Evolutionary conservation across 2,797 vertebrate species (phyloP).

Genomic region (Lithobates pipiens): DNA sequence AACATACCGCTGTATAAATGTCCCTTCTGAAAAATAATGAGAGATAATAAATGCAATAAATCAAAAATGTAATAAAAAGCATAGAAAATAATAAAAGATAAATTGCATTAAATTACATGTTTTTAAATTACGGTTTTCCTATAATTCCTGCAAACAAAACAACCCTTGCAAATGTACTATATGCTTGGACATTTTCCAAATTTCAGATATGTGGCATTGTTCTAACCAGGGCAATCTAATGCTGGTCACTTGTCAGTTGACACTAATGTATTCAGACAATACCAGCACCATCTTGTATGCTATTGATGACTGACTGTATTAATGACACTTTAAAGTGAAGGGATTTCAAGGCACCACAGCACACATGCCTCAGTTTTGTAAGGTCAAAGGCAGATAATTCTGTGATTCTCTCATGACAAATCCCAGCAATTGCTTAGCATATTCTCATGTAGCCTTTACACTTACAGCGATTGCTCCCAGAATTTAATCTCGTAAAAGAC

Average conservation of each 20-base stretch:
- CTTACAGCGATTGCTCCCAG: slow-evolving; percentile 24
- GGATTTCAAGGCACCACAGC: slow-evolving; percentile 8
- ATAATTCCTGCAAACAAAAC: no score
- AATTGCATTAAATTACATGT: background rate
- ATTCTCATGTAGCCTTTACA: slow-evolving; percentile 27
- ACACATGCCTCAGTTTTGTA: slow-evolving; percentile 10
- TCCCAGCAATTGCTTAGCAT: slow-evolving; percentile 29
- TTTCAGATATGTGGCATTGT: background rate
- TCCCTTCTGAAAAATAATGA: no score
- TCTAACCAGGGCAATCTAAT: background rate
- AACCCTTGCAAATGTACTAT: background rate
- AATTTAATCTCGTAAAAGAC: slow-evolving; percentile 12
- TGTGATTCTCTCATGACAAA: slow-evolving; percentile 12
- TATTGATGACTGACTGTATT: slow-evolving; percentile 29
- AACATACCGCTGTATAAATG: no score
- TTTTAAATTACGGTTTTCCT: background rate
- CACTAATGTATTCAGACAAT: slow-evolving; percentile 25
- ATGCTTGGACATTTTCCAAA: background rate
- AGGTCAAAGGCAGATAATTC: slow-evolving; percentile 22
- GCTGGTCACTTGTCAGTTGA: slow-evolving; percentile 8
- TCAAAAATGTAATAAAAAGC: no score
- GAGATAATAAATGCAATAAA: no score
- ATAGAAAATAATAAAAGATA: no score
- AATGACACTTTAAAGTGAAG: slow-evolving; percentile 37
- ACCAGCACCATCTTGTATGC: slow-evolving; percentile 23